These are phyloP conservation scores for Mastigias papua DNA, from an alignment of 30 jellyfish, hydroid and myxozoan genomes.

Conservation along the genomic window DNA sequence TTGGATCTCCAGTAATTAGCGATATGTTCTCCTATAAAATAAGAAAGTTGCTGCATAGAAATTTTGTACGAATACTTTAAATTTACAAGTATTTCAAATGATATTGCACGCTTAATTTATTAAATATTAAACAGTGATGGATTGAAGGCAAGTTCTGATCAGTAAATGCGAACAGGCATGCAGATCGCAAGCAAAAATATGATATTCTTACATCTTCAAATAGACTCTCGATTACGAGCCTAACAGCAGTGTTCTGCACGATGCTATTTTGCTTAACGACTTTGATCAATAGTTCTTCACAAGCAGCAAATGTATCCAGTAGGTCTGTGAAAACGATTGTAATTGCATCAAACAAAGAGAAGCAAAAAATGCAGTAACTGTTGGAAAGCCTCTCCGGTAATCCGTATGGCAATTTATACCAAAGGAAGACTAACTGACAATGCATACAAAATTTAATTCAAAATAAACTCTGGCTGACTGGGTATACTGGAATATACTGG, in stretches of 20 bases:
- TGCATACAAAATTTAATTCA: no score
- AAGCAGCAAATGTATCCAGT: not conserved
- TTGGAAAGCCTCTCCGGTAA: no score
- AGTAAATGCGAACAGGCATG: not conserved
- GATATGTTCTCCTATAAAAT: constrained; percentile 14
- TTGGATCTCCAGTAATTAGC: not conserved
- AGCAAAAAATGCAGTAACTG: not conserved
- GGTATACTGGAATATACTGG: no score
- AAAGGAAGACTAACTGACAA: no score
- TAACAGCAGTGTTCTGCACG: constrained; percentile 22
- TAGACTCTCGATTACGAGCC: constrained; percentile 9
- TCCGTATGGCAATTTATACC: no score
- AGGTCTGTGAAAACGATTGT: not conserved
- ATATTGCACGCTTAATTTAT: no score
- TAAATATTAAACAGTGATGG: no score
- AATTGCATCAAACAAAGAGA: not conserved
- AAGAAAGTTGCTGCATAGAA: not conserved
- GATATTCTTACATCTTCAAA: constrained; percentile 2
- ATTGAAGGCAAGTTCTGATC: no score
- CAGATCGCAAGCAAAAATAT: not conserved
- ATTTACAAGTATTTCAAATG: no score
- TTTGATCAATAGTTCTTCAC: not conserved
- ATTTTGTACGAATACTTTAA: no score
- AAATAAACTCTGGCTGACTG: no score
- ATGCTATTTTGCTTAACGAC: constrained; percentile 15